Percentiles rank a stretch among this genome's conserved stretches.
Evolutionary conservation across 2,888 invertebrate genomes (phyloP).

Genomic region (Agriotes lineatus): DNA sequence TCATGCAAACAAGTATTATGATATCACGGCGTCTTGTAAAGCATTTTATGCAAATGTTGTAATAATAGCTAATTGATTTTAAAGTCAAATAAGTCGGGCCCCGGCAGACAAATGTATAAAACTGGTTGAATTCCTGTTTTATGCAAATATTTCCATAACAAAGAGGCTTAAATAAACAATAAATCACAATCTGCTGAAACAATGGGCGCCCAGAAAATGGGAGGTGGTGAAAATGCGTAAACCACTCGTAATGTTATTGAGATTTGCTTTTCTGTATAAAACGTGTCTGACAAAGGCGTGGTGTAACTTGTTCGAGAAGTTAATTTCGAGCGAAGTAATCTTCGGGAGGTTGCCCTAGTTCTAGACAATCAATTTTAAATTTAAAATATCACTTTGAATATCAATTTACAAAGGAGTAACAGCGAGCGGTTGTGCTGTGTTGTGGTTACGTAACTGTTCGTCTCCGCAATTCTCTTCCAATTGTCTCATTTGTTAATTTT

Average conservation of each 20-base stretch:
- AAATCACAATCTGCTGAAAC: constrained; percentile 29
- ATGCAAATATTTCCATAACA: constrained; percentile 29
- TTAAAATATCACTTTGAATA: not conserved
- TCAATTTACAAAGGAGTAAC: not conserved
- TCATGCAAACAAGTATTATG: constrained; percentile 5
- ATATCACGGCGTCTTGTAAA: constrained; percentile 23
- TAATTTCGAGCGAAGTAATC: constrained; percentile 10
- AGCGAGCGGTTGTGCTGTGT: not conserved
- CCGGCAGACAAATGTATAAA: constrained; percentile 22
- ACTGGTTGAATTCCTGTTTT: constrained; percentile 21
- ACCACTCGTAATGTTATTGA: constrained; percentile 23
- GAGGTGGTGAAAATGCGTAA: constrained; percentile 18
- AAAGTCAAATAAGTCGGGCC: constrained; percentile 25
- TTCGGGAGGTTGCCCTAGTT: not conserved
- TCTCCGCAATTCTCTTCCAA: too few relatives aligned
- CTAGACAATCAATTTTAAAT: not conserved
- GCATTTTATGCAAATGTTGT: constrained; percentile 26
- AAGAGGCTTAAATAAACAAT: constrained; percentile 32
- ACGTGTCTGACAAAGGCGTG: not conserved
- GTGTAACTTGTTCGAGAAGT: constrained; percentile 1
- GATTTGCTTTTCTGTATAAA: constrained; percentile 22
- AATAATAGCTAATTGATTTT: constrained; percentile 28
- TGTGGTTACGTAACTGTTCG: too few relatives aligned
- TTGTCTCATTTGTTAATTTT: too few relatives aligned
- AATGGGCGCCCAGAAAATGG: constrained; percentile 26